Conservation (phyloP, 2,113 vertebrate genomes). For the Cyprinodon brontotheroides region DNA sequence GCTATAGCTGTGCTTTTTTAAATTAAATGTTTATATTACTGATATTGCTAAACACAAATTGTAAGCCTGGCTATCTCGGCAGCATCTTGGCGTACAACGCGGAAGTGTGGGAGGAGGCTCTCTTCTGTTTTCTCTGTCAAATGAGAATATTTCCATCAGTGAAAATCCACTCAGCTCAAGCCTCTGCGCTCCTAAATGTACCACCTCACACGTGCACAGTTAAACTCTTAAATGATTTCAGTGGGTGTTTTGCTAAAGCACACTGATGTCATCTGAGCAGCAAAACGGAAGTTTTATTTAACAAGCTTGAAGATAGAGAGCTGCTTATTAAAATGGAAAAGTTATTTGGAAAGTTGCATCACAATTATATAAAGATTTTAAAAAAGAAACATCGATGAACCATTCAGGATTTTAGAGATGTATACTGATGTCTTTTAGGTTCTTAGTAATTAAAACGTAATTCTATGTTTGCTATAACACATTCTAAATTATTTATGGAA, state of each 20-base stretch:
- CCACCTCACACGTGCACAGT: not conserved
- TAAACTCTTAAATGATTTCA: not conserved
- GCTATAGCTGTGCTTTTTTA: not conserved
- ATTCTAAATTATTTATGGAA: not conserved
- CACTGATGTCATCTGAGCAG: not conserved
- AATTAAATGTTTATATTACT: not conserved
- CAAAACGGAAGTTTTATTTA: not conserved
- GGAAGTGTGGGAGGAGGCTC: conserved; percentile 54
- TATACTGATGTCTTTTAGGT: too few relatives aligned
- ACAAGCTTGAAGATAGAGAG: not conserved
- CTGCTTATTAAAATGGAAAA: not conserved
- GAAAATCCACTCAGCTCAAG: conserved; percentile 11
- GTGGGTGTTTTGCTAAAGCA: not conserved
- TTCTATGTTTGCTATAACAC: too few relatives aligned
- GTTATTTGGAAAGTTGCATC: not conserved
- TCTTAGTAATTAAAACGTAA: too few relatives aligned
- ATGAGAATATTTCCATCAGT: conserved; percentile 46
- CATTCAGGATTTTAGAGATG: not conserved
- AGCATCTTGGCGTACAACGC: not conserved
- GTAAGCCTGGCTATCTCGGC: conserved; percentile 6
- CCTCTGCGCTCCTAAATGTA: not conserved
- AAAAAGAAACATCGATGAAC: not conserved
- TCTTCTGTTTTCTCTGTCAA: conserved; percentile 43
- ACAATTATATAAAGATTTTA: not conserved
- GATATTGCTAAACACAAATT: conserved; percentile 8